A percentile compares a stretch with the other conserved stretches of the same genome.
Conservation (phyloP, 2,888 invertebrate genomes). For the Erebia ligea region DNA sequence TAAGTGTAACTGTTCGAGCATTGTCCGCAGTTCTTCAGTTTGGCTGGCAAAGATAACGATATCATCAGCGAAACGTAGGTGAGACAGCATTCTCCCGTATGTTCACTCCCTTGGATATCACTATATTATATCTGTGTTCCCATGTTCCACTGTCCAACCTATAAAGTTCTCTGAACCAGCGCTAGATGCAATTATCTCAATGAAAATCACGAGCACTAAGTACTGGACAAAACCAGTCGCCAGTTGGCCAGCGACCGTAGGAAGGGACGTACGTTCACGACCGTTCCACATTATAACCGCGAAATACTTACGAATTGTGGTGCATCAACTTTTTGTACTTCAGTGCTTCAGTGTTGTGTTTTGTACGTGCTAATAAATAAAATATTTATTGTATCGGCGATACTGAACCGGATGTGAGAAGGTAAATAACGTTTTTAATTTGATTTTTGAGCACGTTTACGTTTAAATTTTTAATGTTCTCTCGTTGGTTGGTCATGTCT, state of each 20-base stretch:
- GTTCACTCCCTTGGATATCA: too few relatives aligned
- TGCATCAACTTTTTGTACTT: constrained; percentile 46
- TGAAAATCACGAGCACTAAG: constrained; percentile 41
- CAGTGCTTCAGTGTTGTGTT: constrained; percentile 44
- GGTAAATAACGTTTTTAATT: constrained; percentile 32
- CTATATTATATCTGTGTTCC: too few relatives aligned
- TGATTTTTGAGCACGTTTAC: constrained; percentile 46
- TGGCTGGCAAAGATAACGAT: too few relatives aligned
- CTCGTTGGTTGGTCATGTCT: constrained; percentile 10
- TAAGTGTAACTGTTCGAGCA: too few relatives aligned
- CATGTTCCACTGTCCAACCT: not conserved
- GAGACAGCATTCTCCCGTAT: too few relatives aligned
- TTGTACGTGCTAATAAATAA: constrained; percentile 43
- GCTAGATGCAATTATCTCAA: constrained; percentile 55
- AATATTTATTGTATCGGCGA: constrained; percentile 5
- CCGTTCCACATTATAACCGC: constrained; percentile 38
- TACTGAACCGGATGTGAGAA: constrained; percentile 20
- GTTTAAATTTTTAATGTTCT: constrained; percentile 9
- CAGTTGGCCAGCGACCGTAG: constrained; percentile 63
- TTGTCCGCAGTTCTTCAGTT: too few relatives aligned
- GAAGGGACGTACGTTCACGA: constrained; percentile 48
- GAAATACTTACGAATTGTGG: constrained; percentile 43
- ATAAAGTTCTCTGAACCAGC: constrained; percentile 6
- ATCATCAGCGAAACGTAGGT: too few relatives aligned
- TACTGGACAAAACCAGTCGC: constrained; percentile 36